Percentiles rank a stretch among this genome's conserved stretches.
These are phyloP conservation scores for Papilio demoleus DNA, from an alignment of 2,888 invertebrate genomes.

Conservation along the genomic window DNA sequence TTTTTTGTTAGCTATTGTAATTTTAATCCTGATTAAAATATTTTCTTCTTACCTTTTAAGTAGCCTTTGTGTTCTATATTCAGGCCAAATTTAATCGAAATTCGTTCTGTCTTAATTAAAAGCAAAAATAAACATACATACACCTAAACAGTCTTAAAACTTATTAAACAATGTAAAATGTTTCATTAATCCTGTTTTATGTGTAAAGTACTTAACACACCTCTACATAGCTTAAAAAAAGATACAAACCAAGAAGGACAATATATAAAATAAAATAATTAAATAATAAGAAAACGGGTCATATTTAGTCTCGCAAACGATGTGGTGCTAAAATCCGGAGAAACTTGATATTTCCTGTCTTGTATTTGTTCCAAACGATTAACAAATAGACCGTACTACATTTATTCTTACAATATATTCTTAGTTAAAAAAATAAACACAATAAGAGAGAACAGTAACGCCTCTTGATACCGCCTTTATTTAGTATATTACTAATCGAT, in stretches of 20 bases:
- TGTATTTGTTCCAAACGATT: background rate
- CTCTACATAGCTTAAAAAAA: background rate
- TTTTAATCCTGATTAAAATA: too few relatives aligned
- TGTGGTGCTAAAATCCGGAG: background rate
- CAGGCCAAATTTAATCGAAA: too few relatives aligned
- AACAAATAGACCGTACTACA: background rate
- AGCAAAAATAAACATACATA: too few relatives aligned
- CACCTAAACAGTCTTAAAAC: too few relatives aligned
- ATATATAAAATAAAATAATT: too few relatives aligned
- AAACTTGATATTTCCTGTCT: background rate
- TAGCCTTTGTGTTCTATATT: too few relatives aligned
- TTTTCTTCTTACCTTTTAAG: too few relatives aligned
- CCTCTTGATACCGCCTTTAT: slow-evolving; percentile 9
- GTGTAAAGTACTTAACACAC: too few relatives aligned
- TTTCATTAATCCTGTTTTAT: too few relatives aligned
- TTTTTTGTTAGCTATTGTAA: too few relatives aligned
- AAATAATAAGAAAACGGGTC: background rate
- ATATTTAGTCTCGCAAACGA: background rate
- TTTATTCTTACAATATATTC: background rate
- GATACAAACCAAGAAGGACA: background rate
- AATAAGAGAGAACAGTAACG: background rate
- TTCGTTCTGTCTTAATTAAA: too few relatives aligned
- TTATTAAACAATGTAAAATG: too few relatives aligned
- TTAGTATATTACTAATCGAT: background rate
- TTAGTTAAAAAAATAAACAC: background rate